phyloP scores from a whole-genome alignment of 2,113 vertebrate species.

The Felis catus region DNA sequence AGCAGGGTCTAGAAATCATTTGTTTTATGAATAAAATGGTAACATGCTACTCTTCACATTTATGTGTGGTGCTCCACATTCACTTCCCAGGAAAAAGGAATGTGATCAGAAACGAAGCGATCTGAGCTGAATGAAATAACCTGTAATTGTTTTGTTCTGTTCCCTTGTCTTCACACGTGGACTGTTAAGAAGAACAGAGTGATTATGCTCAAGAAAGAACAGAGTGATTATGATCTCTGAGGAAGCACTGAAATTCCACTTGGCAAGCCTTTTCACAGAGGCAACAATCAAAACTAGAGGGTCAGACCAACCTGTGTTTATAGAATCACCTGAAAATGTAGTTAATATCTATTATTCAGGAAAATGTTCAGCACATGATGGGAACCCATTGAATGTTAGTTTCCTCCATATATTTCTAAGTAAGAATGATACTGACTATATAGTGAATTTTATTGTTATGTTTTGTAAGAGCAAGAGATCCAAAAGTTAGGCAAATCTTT shows the following conservation, averaged over 20 bases:
- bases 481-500: background rate
- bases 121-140: background rate
- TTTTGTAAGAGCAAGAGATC: background rate
- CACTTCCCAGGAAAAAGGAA: background rate
- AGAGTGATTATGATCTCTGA: background rate
- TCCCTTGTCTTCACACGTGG: background rate
- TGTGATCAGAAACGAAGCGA: background rate
- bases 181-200: background rate
- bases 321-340: background rate
- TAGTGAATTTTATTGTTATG: background rate
- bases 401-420: background rate
- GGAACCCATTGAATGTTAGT: background rate
- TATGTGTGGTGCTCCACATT: background rate
- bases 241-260: background rate
- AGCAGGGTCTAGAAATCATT: background rate
- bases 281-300: background rate
- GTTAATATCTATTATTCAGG: background rate
- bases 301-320: background rate
- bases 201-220: too few species aligned
- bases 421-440: background rate
- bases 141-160: background rate
- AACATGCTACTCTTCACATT: background rate
- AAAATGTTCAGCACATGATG: background rate
- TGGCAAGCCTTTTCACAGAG: background rate
- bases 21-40: background rate